phyloP scores from a whole-genome alignment of 2,888 invertebrate species.

The Apodemia zela region DNA sequence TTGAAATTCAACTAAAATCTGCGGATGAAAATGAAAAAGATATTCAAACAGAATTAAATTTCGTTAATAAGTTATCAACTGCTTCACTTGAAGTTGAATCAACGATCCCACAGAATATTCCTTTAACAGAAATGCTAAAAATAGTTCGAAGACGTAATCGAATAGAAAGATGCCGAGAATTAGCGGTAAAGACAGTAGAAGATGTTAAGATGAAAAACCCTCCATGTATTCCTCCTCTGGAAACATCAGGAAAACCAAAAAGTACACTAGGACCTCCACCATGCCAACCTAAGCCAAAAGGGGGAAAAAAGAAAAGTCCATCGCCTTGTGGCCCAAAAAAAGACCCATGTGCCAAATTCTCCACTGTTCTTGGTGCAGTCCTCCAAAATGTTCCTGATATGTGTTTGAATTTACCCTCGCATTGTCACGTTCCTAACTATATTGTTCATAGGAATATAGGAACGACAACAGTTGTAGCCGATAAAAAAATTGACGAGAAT shows the following conservation, averaged over 20 bases:
- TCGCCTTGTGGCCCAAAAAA: slow-evolving; percentile 33
- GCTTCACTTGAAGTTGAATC: slow-evolving; percentile 24
- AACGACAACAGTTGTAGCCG: background rate
- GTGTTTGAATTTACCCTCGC: slow-evolving; percentile 18
- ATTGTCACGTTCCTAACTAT: slow-evolving; percentile 12
- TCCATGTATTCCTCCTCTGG: slow-evolving; percentile 31
- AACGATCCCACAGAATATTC: slow-evolving; percentile 26
- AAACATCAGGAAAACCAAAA: slow-evolving; percentile 25
- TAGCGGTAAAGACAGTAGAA: slow-evolving; percentile 27
- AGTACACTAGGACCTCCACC: slow-evolving; percentile 26
- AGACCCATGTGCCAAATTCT: slow-evolving; percentile 30
- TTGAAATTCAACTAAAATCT: slow-evolving; percentile 10
- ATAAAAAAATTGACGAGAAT: slow-evolving; percentile 21
- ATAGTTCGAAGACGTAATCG: slow-evolving; percentile 45
- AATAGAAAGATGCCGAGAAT: slow-evolving; percentile 34
- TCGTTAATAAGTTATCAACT: background rate
- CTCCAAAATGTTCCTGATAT: background rate
- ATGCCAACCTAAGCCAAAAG: slow-evolving; percentile 29
- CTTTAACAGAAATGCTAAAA: slow-evolving; percentile 48
- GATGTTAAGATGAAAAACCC: slow-evolving; percentile 30
- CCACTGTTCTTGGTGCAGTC: slow-evolving; percentile 13
- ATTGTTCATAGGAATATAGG: slow-evolving; percentile 8
- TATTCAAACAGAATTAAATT: background rate
- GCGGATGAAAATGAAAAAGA: background rate
- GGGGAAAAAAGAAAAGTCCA: background rate